Evolutionary conservation across 2,797 vertebrate genomes (phyloP).

Genomic region (Coendou prehensilis): DNA sequence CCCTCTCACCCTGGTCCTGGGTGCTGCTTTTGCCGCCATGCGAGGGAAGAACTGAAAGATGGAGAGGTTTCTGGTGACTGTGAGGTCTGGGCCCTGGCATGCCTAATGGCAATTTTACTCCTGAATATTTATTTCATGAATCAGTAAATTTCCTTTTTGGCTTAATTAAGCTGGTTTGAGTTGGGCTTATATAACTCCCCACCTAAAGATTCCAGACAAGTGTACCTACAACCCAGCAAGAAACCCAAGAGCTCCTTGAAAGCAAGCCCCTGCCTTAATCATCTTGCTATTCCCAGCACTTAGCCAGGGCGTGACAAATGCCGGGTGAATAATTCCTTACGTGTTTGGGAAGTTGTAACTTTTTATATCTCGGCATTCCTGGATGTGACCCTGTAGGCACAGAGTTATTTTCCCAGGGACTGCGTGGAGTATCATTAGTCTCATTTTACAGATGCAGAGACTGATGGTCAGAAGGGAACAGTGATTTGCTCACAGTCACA

Average conservation of each 20-base stretch:
- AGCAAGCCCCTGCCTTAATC: constrained; percentile 76
- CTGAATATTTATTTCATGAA: constrained; percentile 47
- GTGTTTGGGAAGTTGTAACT: constrained; percentile 74
- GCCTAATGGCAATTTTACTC: not conserved
- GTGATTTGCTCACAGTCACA: not conserved
- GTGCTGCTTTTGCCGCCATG: not conserved
- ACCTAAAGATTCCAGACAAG: constrained; percentile 26
- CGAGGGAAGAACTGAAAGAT: not conserved
- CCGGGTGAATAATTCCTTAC: constrained; percentile 71
- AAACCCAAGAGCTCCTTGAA: constrained; percentile 62
- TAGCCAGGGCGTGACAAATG: constrained; percentile 74
- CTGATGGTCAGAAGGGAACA: not conserved
- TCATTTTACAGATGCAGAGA: constrained; percentile 43
- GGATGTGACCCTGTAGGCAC: constrained; percentile 58
- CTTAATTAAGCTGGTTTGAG: constrained; percentile 10
- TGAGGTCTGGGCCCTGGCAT: not conserved
- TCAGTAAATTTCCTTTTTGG: constrained; percentile 43
- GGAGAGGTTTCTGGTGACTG: not conserved
- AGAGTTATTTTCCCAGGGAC: not conserved
- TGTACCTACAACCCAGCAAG: not conserved
- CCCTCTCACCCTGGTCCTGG: not conserved
- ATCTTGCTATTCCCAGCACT: constrained; percentile 77
- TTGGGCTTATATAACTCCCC: constrained; percentile 65
- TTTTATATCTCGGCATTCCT: constrained; percentile 77
- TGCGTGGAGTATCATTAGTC: not conserved